phyloP scores from a whole-genome alignment of 2,797 vertebrate species.

The Poeciliopsis infans region DNA sequence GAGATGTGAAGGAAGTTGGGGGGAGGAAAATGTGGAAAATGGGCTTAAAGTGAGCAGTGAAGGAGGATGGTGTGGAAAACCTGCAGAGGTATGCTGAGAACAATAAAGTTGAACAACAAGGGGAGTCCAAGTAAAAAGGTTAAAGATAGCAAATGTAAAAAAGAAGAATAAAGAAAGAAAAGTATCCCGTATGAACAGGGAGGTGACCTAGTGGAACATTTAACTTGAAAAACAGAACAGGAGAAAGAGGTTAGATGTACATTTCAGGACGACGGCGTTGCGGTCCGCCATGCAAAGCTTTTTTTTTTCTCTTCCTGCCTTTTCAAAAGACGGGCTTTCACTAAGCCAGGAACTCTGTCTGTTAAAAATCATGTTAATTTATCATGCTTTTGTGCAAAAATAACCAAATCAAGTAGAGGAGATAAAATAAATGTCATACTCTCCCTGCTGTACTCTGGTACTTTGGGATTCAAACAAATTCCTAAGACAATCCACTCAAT shows the following conservation, averaged over 20 bases:
- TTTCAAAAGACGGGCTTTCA: conserved; percentile 73
- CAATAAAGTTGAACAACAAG: conserved; percentile 19
- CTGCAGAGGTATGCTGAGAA: neutral
- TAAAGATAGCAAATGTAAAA: conserved; percentile 9
- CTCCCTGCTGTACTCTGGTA: neutral
- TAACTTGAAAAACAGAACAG: conserved; percentile 5
- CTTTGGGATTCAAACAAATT: neutral
- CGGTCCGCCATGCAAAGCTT: conserved; percentile 42
- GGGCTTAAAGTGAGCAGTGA: neutral
- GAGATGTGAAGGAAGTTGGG: conserved; percentile 3
- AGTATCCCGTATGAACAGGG: conserved; percentile 15
- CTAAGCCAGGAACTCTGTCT: conserved; percentile 68
- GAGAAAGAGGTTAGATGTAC: conserved; percentile 29
- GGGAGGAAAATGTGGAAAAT: neutral
- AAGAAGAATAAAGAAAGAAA: neutral
- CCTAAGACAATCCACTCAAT: neutral
- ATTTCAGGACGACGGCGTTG: conserved; percentile 39
- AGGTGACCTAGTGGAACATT: conserved; percentile 50
- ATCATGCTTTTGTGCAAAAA: neutral
- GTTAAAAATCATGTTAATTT: neutral
- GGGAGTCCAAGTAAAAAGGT: conserved; percentile 26
- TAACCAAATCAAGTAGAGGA: neutral
- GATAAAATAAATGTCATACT: neutral
- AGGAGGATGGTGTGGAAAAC: neutral
- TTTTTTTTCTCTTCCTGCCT: conserved; percentile 48